These are phyloP conservation scores for Mamestra configurata DNA, from an alignment of 1,140 invertebrate species.

Conservation along the genomic window DNA sequence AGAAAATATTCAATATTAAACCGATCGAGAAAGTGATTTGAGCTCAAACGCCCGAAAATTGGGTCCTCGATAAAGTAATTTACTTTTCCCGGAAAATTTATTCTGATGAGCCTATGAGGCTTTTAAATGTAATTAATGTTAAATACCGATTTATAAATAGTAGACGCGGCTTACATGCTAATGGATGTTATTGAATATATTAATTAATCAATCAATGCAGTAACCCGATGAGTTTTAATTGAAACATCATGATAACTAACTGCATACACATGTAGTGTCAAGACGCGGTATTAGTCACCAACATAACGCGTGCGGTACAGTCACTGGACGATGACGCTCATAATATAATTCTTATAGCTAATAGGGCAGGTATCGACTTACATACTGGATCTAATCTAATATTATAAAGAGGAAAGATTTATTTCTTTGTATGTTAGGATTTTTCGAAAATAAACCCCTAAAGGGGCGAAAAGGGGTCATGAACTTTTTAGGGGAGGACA, in stretches of 20 bases:
- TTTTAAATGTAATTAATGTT: slow-evolving; percentile 13
- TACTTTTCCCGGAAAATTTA: slow-evolving; percentile 14
- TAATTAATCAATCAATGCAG: slow-evolving; percentile 8
- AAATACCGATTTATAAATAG: slow-evolving; percentile 14
- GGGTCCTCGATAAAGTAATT: slow-evolving; percentile 25
- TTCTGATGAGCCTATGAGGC: neutral
- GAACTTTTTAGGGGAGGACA: no score
- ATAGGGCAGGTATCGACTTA: slow-evolving; percentile 17
- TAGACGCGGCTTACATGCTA: slow-evolving; percentile 13
- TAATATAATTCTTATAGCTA: slow-evolving; percentile 6
- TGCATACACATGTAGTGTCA: slow-evolving; percentile 26
- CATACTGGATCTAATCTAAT: no score
- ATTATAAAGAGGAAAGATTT: no score
- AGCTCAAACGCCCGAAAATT: slow-evolving; percentile 36
- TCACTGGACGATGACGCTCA: slow-evolving; percentile 36
- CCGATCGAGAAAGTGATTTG: slow-evolving; percentile 34
- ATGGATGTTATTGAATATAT: slow-evolving; percentile 43
- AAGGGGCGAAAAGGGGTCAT: no score
- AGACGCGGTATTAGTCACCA: slow-evolving; percentile 23
- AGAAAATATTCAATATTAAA: slow-evolving; percentile 34
- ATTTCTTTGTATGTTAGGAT: no score
- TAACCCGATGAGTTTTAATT: slow-evolving; percentile 8
- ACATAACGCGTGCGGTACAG: slow-evolving; percentile 4
- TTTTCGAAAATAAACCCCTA: no score
- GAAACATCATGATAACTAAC: slow-evolving; percentile 8